Evolutionary conservation across 2,113 vertebrate genomes (phyloP), one percentile per base, ranked within the genome.

Genomic region (Muntiacus muntjak): DNA sequence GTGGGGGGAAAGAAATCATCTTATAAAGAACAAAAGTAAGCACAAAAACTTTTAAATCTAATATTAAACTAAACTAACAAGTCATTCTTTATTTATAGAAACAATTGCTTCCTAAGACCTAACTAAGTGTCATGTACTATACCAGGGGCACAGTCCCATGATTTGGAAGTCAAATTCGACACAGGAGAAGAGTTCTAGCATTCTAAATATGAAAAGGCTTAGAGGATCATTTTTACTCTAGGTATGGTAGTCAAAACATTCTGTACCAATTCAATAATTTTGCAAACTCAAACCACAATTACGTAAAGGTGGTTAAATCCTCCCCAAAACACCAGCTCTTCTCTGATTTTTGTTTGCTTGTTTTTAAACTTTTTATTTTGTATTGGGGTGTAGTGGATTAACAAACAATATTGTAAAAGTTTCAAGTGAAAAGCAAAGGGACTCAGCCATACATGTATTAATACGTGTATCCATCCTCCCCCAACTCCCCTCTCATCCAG

Each of bases 41-140:
- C 33, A 88, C 1, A 50, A 95, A 83, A 79, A 64, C 7, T 81
- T 87, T 96, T 40, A 89, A 90, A 90, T 40, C 26, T 84, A 87
- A 94, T 52, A 94, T 74, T 92, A 93, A 89, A 58, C 57, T 92
- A 93, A 91, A 54, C 52, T 84, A 96, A 87, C 15, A 82, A 83
- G 4, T 76, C n/a, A 90, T 28, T 74, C 64, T 71, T 94, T 71
- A 95, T 52, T 93, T 57, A 92, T 6, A 9, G 28, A 91, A 74
- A 84, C 33, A 71, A 52, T 45, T 95, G 87, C 60, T 88, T 88
- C 40, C 43, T 57, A 90, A 94, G 33, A 87, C 21, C 25, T 76
- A 87, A 90, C 21, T 76, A 84, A 67, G 26, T 92, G 40, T 54
- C 55, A 74, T 33, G 9, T 30, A n/a, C 40, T 58, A 16, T 78